phyloP scores from a whole-genome alignment of 2,888 invertebrate species.

The Dryococelus australis region DNA sequence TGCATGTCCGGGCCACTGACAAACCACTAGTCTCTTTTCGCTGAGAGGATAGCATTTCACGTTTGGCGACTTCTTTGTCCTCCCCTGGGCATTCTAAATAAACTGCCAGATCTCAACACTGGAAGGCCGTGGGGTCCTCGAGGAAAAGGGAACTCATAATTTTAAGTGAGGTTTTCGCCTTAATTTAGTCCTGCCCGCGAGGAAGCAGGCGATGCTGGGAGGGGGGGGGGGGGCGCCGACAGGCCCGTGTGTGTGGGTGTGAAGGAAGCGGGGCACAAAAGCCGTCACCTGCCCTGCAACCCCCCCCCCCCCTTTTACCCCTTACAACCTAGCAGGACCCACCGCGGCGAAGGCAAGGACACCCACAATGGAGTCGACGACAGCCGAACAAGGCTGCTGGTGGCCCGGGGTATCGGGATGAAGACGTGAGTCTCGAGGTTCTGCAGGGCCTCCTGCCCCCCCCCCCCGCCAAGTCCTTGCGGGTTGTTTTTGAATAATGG shows the following conservation, averaged over 20 bases:
- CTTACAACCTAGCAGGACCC: background rate
- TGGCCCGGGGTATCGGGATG: background rate
- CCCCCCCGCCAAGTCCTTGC: background rate
- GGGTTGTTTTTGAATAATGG: background rate
- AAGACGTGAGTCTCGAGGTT: background rate
- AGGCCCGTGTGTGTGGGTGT: background rate
- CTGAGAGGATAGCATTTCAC: no score
- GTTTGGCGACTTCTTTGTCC: no score
- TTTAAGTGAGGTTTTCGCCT: constrained; percentile 16
- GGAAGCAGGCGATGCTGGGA: no score
- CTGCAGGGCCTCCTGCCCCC: background rate
- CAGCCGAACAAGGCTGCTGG: background rate
- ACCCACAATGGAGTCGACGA: background rate
- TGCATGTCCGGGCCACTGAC: no score
- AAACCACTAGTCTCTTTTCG: no score
- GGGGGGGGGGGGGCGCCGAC: no score
- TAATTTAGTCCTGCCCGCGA: background rate
- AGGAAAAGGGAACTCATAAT: constrained; percentile 21
- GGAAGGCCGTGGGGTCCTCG: background rate
- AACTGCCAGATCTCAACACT: background rate
- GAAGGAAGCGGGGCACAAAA: background rate
- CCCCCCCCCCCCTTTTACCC: no score
- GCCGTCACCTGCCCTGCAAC: background rate
- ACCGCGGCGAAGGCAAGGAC: constrained; percentile 5
- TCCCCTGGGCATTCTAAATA: background rate